Evolutionary conservation across 2,888 invertebrate species (phyloP).

Genomic region (Philhelius pedissequus): DNA sequence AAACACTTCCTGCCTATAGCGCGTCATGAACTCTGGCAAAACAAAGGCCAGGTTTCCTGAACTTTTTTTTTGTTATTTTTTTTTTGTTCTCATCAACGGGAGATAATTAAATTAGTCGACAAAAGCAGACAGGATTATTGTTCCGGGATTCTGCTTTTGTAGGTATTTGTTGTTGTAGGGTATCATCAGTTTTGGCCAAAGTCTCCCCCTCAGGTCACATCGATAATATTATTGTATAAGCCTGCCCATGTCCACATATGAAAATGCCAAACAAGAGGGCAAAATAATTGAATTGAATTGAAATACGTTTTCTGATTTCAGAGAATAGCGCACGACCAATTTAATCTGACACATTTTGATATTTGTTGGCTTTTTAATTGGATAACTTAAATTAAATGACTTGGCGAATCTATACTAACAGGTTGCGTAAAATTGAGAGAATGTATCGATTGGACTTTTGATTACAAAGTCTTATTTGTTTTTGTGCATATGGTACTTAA

Average conservation of each 20-base stretch:
- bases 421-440: slow-evolving; percentile 7
- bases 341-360: slow-evolving; percentile 64
- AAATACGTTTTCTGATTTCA: slow-evolving; percentile 63
- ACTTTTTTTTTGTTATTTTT: background rate
- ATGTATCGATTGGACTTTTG: background rate
- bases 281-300: slow-evolving; percentile 67
- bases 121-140: slow-evolving; percentile 66
- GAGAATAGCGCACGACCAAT: slow-evolving; percentile 48
- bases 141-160: slow-evolving; percentile 25
- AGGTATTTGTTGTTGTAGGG: background rate
- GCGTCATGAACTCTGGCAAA: background rate
- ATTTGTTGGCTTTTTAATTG: slow-evolving; percentile 65
- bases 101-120: slow-evolving; percentile 66
- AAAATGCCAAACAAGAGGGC: background rate
- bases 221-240: background rate
- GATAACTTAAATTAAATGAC: slow-evolving; percentile 60
- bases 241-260: background rate
- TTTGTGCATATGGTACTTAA: too few relatives aligned
- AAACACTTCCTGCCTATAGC: background rate
- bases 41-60: slow-evolving; percentile 24
- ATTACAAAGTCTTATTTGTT: background rate
- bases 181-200: background rate
- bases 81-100: background rate
- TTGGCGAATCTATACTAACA: slow-evolving; percentile 5
- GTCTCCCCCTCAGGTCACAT: background rate